Conservation (phyloP, 2,888 invertebrate genomes). For the Chaitophorus viminalis region DNA sequence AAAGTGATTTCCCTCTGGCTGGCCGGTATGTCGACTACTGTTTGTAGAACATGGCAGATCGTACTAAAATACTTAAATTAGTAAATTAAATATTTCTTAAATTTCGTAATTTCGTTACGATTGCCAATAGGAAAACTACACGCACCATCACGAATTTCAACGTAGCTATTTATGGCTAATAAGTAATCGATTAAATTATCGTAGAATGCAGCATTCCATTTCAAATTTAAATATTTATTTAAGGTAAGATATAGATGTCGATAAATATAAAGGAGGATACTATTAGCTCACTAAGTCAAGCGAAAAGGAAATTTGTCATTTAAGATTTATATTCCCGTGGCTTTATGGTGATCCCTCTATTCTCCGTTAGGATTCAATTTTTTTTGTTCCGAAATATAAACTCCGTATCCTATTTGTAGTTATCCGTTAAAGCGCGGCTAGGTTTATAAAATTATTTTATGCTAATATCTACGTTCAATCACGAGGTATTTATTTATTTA, state of each 20-base stretch:
- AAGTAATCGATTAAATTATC: not conserved
- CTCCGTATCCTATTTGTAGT: not conserved
- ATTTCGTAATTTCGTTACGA: too few species aligned
- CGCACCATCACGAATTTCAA: too few species aligned
- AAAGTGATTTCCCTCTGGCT: too few species aligned
- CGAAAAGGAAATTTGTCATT: slow-evolving; percentile 46
- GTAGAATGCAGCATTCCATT: not conserved
- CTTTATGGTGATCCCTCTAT: slow-evolving; percentile 31
- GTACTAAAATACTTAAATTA: too few species aligned
- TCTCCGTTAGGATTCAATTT: slow-evolving; percentile 16
- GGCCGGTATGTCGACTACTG: too few species aligned
- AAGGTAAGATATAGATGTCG: too few species aligned
- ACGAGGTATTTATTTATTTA: slow-evolving; percentile 20
- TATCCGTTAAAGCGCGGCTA: not conserved
- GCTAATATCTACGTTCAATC: slow-evolving; percentile 33
- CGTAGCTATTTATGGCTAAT: too few species aligned
- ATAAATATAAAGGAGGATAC: not conserved
- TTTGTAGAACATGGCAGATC: too few species aligned
- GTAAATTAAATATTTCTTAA: too few species aligned
- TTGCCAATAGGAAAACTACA: too few species aligned
- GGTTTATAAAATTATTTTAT: slow-evolving; percentile 33
- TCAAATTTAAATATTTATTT: not conserved
- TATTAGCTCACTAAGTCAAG: not conserved
- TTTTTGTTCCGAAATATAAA: not conserved
- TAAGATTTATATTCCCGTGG: slow-evolving; percentile 21